Percentiles rank a stretch among this genome's conserved stretches.
phyloP scores from a whole-genome alignment of 2,113 vertebrate species.

The Thryonomys swinderianus region DNA sequence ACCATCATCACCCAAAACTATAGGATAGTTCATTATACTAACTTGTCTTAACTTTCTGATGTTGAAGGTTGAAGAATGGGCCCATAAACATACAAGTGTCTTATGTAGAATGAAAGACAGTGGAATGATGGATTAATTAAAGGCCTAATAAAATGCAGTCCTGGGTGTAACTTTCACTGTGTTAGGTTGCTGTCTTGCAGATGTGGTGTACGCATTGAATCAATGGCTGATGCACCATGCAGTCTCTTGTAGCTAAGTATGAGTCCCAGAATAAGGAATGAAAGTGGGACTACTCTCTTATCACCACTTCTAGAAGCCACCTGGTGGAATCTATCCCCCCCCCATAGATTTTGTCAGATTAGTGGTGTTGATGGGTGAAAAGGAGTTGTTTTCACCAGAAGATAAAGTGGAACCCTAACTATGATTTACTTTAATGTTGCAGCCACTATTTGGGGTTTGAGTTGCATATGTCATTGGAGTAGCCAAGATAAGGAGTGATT shows the following conservation, averaged over 20 bases:
- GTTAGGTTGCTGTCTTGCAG: background rate
- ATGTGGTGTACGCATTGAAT: background rate
- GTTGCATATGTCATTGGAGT: background rate
- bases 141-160: background rate
- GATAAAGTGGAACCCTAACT: background rate
- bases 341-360: background rate
- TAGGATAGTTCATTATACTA: background rate
- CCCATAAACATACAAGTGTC: background rate
- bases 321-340: background rate
- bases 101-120: background rate
- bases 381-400: background rate
- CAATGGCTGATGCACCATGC: background rate
- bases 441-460: background rate
- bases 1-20: background rate
- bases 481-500: background rate
- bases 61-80: background rate
- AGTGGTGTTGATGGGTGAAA: background rate
- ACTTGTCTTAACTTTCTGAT: background rate
- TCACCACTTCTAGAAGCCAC: no score
- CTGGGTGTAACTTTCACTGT: background rate
- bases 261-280: background rate
- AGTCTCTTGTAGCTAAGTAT: background rate
- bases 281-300: background rate
- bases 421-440: background rate
- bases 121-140: background rate